Percentiles rank a stretch among this genome's conserved stretches.
Evolutionary conservation across 2,113 vertebrate genomes (phyloP).

Genomic region (Mystacornis crossleyi): DNA sequence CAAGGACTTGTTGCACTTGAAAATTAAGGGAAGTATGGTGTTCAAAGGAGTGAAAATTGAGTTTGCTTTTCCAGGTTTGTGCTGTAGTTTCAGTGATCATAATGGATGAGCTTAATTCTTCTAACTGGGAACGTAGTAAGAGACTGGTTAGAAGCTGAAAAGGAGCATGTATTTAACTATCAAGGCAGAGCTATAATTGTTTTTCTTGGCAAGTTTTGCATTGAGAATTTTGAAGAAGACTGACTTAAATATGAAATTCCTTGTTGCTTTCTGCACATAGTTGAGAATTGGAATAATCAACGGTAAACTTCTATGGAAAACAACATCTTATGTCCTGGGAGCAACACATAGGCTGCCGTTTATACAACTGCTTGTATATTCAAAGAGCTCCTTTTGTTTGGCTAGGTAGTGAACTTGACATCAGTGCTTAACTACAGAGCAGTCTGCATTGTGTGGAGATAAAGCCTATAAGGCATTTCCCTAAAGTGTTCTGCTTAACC

Average conservation of each 20-base stretch:
- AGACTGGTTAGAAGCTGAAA: not conserved
- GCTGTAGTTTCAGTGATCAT: not conserved
- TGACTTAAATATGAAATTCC: not conserved
- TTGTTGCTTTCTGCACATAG: not conserved
- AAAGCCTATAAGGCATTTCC: not conserved
- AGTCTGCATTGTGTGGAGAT: not conserved
- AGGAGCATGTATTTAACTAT: not conserved
- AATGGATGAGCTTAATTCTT: not conserved
- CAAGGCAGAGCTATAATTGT: not conserved
- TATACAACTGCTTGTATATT: not conserved
- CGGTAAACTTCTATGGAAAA: not conserved
- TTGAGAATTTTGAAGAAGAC: not conserved
- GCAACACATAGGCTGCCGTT: not conserved
- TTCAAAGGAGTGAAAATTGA: not conserved
- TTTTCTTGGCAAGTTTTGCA: not conserved
- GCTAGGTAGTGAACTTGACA: not conserved
- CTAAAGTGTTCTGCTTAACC: not conserved
- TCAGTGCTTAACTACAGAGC: not conserved
- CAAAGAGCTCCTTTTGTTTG: not conserved
- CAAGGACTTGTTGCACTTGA: not conserved
- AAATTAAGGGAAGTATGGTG: not conserved
- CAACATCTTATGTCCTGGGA: not conserved
- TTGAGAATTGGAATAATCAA: not conserved
- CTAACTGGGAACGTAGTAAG: not conserved
- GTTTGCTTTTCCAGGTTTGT: not conserved